Conservation (phyloP, 2,888 invertebrate species). For the Julus scanicus region DNA sequence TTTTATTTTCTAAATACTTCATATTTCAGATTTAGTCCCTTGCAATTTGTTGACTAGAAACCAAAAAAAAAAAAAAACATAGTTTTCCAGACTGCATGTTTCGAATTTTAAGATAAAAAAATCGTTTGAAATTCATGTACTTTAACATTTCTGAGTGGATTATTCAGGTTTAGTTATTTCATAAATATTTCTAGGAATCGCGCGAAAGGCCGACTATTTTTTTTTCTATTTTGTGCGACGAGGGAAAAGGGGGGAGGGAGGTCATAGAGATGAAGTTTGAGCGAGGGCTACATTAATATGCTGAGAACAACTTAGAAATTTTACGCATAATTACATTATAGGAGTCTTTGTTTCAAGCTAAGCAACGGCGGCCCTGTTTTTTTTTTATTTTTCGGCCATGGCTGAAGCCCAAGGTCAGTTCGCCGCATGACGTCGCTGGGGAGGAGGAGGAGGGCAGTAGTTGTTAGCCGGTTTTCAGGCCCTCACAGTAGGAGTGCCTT, state of each 20-base stretch:
- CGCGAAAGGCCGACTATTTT: constrained; percentile 31
- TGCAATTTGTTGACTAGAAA: not conserved
- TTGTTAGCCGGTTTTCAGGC: constrained; percentile 45
- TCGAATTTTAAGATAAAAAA: constrained; percentile 40
- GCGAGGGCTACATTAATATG: constrained; percentile 41
- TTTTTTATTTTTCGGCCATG: not conserved
- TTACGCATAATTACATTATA: constrained; percentile 32
- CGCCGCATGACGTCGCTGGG: constrained; percentile 31
- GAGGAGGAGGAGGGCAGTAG: constrained; percentile 31
- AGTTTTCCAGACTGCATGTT: constrained; percentile 5
- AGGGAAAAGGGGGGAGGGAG: constrained; percentile 36
- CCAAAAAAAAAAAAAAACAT: not conserved
- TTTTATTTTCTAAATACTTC: not conserved
- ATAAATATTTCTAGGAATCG: constrained; percentile 45
- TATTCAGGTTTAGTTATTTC: constrained; percentile 40
- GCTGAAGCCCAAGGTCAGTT: constrained; percentile 39
- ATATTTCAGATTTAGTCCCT: not conserved
- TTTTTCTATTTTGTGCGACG: not conserved
- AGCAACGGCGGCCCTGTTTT: not conserved
- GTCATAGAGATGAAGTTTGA: constrained; percentile 48
- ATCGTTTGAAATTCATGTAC: constrained; percentile 5
- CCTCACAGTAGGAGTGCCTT: constrained; percentile 36
- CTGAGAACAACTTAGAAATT: constrained; percentile 45
- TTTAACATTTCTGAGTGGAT: constrained; percentile 17
- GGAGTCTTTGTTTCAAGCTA: constrained; percentile 45